Evolutionary conservation across 1,140 invertebrate species (phyloP).

Genomic region (Orius insidiosus): DNA sequence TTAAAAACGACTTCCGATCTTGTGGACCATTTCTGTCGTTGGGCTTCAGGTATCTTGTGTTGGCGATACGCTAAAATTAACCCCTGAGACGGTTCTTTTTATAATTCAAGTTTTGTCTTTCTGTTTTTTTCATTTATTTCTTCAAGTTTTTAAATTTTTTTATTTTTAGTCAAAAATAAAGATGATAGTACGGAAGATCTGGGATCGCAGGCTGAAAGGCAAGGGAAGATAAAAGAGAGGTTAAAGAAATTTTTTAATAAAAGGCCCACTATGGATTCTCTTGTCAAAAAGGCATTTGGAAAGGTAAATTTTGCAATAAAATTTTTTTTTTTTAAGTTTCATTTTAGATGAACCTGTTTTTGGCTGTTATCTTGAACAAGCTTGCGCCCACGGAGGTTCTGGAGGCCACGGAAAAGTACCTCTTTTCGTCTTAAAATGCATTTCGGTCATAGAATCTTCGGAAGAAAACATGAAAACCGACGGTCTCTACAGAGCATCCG

Average conservation of each 20-base stretch:
- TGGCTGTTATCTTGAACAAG: constrained; percentile 50
- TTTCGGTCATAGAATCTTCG: constrained; percentile 56
- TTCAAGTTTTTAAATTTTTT: too few species aligned
- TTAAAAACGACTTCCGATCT: too few species aligned
- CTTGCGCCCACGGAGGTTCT: constrained; percentile 35
- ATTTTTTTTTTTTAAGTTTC: constrained; percentile 11
- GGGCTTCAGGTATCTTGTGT: too few species aligned
- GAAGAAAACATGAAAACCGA: constrained; percentile 63
- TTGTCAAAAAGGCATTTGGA: constrained; percentile 65
- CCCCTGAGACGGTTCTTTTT: not conserved
- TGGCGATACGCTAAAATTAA: too few species aligned
- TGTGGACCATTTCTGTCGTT: too few species aligned
- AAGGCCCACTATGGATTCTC: constrained; percentile 54
- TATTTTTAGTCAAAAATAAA: constrained; percentile 23
- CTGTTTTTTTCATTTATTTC: not conserved
- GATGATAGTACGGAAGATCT: constrained; percentile 42
- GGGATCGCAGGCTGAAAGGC: constrained; percentile 33
- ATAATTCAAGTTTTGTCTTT: not conserved
- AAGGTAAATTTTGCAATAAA: constrained; percentile 42
- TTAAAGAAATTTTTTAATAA: constrained; percentile 54
- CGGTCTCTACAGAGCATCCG: constrained; percentile 67
- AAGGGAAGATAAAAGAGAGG: constrained; percentile 42
- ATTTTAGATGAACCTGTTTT: constrained; percentile 75
- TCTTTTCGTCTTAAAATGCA: constrained; percentile 58
- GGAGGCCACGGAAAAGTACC: constrained; percentile 44